These are phyloP conservation scores for Limanda limanda DNA, from an alignment of 2,113 vertebrate species.

Conservation along the genomic window DNA sequence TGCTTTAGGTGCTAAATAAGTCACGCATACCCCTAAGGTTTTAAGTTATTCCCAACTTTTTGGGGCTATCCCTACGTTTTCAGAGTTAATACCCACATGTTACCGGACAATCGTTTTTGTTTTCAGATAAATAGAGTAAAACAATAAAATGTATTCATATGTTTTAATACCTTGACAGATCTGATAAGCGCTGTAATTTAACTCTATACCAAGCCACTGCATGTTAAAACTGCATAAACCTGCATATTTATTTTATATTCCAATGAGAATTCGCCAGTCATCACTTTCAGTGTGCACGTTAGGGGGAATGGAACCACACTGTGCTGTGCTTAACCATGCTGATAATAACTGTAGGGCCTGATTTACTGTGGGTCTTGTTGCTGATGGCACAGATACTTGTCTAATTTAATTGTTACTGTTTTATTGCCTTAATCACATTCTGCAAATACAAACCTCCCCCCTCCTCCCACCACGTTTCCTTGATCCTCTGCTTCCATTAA, in stretches of 20 bases:
- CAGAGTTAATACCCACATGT: no score
- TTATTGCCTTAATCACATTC: constrained; percentile 70
- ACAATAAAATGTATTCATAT: neutral
- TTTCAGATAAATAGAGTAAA: neutral
- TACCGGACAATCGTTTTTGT: neutral
- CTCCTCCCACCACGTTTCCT: constrained; percentile 20
- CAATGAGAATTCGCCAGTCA: constrained; percentile 40
- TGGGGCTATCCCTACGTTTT: neutral
- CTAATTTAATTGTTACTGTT: constrained; percentile 69
- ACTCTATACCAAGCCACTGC: neutral
- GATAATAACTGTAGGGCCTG: constrained; percentile 62
- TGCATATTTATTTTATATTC: constrained; percentile 45
- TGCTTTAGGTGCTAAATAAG: no score
- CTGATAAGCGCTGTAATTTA: neutral
- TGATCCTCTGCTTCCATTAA: constrained; percentile 52
- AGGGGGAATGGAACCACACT: constrained; percentile 27
- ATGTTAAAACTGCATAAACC: constrained; percentile 12
- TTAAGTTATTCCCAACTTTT: neutral
- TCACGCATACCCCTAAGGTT: no score
- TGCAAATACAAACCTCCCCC: constrained; percentile 56
- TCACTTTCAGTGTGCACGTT: constrained; percentile 41
- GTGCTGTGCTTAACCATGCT: constrained; percentile 63
- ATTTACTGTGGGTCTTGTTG: constrained; percentile 59
- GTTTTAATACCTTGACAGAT: neutral
- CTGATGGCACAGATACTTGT: constrained; percentile 64